Evolutionary conservation across 2,797 vertebrate species (phyloP), one percentile per base, ranked within the genome.

Genomic region (Odontamblyopus rebecca): DNA sequence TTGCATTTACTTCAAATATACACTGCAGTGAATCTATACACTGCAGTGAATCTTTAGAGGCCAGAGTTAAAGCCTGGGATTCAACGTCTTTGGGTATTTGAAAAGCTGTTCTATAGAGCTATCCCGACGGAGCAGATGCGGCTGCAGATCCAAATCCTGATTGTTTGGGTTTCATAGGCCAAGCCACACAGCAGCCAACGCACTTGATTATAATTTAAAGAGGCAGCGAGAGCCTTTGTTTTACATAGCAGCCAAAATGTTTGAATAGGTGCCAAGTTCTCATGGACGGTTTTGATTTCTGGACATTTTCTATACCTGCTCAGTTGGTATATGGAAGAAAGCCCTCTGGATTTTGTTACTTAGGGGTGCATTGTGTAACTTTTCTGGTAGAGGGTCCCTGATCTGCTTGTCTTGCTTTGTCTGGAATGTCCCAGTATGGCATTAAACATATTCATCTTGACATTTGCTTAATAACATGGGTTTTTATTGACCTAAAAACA

Each of bases 231-330:
- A 12, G 38, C 64, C 32, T 51, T 54, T 69, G 9, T 57, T 41
- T 63, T 35, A 64, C 29, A 57, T 50, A 18, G 18, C 12, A 35
- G 48, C 69, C 26, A 29, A 44, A 8, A 67, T 53, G 11, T 73
- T 60, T 69, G 3, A 56, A 9, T 48, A n/a, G 1, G 44, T 51
- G 61, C 64, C 62, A 64, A 23, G 44, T 16, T 59, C 19, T 29
- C 38, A 2, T 3, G 50, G 35, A 68, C 75, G 57, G 41, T 70
- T 69, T 50, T 32, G 6, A 69, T 72, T 74, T 50, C 61, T 41
- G 18, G 32, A 2, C 23, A 61, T 69, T 32, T 50, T 50, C 59
- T 35, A 23, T 44, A 2, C 19, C 59, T 23, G 23, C 23, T 23
- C 23, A 23, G 23, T 23, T 23, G 23, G 23, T 23, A 23, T 23